Conservation (phyloP, 2,888 invertebrate species). For the Osmoderma eremita region DNA sequence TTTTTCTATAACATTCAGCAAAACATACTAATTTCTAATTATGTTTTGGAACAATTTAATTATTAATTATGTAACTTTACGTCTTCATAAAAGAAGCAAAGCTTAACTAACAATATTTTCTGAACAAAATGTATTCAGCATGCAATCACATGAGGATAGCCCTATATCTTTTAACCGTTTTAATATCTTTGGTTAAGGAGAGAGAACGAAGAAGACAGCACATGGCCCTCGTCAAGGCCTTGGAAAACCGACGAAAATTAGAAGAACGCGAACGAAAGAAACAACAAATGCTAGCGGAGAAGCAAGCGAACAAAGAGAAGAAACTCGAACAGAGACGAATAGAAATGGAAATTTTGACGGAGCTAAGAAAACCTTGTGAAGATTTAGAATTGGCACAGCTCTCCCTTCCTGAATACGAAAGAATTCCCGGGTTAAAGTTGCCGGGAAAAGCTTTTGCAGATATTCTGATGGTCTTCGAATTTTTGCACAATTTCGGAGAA, state of each 20-base stretch:
- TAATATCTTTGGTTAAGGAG: conserved; percentile 68
- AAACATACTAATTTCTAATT: conserved; percentile 27
- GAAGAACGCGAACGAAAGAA: conserved; percentile 85
- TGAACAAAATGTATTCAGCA: conserved; percentile 40
- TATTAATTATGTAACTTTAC: conserved; percentile 32
- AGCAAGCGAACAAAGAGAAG: conserved; percentile 85
- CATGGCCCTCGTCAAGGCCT: conserved; percentile 85
- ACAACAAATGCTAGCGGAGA: conserved; percentile 83
- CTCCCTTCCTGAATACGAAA: conserved; percentile 75
- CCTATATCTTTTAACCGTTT: conserved; percentile 18
- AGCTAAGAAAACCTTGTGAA: conserved; percentile 88
- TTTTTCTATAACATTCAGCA: conserved; percentile 7
- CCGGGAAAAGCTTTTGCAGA: conserved; percentile 92
- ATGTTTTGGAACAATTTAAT: conserved; percentile 31
- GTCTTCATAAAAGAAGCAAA: conserved; percentile 39
- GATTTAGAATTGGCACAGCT: conserved; percentile 87
- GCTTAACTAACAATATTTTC: conserved; percentile 41
- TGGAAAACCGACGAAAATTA: conserved; percentile 86
- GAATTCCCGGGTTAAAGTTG: conserved; percentile 74
- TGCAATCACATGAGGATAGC: conserved; percentile 20
- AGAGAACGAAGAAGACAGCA: conserved; percentile 90
- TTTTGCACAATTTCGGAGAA: conserved; percentile 95
- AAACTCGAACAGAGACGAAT: conserved; percentile 77
- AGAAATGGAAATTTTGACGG: conserved; percentile 74
- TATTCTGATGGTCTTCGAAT: conserved; percentile 94